Conservation (phyloP, 2,888 invertebrate genomes). For the Pimpla rufipes region DNA sequence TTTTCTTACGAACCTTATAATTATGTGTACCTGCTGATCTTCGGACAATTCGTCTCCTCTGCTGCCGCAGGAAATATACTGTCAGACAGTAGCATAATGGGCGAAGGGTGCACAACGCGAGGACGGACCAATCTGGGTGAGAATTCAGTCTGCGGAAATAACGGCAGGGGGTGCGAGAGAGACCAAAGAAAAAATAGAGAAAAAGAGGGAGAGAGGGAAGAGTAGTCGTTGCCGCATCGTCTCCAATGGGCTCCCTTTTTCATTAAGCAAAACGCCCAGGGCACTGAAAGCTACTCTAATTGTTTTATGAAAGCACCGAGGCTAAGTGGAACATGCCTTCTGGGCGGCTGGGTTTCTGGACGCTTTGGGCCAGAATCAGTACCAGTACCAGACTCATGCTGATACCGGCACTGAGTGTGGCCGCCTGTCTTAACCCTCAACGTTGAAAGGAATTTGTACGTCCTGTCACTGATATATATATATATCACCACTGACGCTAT, state of each 20-base stretch:
- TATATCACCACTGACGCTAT: conserved; percentile 12
- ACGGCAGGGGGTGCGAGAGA: conserved; percentile 30
- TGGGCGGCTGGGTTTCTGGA: conserved; percentile 60
- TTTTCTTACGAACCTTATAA: conserved; percentile 59
- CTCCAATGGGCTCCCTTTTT: conserved; percentile 68
- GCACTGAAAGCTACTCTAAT: conserved; percentile 71
- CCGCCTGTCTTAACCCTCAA: conserved; percentile 29
- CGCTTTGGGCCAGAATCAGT: conserved; percentile 15
- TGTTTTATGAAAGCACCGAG: conserved; percentile 73
- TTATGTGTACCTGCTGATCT: conserved; percentile 62
- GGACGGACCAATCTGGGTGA: conserved; percentile 63
- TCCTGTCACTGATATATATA: conserved; percentile 20
- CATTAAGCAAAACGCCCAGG: conserved; percentile 72
- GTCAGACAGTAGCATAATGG: conserved; percentile 48
- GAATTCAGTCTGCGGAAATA: conserved; percentile 63
- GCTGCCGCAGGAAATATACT: conserved; percentile 51
- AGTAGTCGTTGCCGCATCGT: conserved; percentile 41
- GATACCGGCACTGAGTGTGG: conserved; percentile 53
- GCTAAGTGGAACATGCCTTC: conserved; percentile 73
- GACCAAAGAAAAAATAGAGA: conserved; percentile 3
- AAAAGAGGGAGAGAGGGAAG: conserved; percentile 8
- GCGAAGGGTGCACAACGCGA: conserved; percentile 46
- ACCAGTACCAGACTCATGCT: not conserved
- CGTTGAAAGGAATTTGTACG: conserved; percentile 25
- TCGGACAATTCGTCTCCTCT: conserved; percentile 62